Conservation (phyloP, 2,797 vertebrate species). For the Chelonia mydas region DNA sequence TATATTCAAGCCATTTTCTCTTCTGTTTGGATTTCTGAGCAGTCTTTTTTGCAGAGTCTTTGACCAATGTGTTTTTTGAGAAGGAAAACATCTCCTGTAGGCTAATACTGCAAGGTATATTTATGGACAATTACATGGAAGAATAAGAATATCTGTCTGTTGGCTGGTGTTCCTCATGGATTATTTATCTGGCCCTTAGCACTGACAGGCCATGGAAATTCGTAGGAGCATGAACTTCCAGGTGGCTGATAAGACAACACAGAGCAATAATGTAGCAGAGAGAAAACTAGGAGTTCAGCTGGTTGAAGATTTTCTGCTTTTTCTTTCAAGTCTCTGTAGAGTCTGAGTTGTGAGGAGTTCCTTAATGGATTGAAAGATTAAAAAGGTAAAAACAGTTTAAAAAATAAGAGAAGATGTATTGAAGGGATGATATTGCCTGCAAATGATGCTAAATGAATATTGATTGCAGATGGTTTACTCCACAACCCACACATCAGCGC, state of each 20-base stretch:
- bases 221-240: neutral
- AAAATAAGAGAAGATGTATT: neutral
- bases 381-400: accelerated
- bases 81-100: neutral
- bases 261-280: accelerated
- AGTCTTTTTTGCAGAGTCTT: neutral
- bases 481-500: accelerated
- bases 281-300: neutral
- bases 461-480: neutral
- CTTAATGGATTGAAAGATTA: neutral
- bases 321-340: neutral
- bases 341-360: accelerated
- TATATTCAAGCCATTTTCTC: neutral
- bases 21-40: neutral
- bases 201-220: neutral
- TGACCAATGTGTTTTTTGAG: neutral
- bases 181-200: constrained; percentile 3
- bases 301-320: neutral
- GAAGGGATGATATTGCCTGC: neutral
- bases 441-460: neutral
- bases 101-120: neutral
- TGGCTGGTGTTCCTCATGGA: neutral
- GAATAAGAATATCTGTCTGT: neutral
- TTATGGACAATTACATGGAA: neutral
- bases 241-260: neutral